These are phyloP conservation scores for Amaurobius ferox DNA, from an alignment of 2,888 invertebrate species.

Conservation along the genomic window DNA sequence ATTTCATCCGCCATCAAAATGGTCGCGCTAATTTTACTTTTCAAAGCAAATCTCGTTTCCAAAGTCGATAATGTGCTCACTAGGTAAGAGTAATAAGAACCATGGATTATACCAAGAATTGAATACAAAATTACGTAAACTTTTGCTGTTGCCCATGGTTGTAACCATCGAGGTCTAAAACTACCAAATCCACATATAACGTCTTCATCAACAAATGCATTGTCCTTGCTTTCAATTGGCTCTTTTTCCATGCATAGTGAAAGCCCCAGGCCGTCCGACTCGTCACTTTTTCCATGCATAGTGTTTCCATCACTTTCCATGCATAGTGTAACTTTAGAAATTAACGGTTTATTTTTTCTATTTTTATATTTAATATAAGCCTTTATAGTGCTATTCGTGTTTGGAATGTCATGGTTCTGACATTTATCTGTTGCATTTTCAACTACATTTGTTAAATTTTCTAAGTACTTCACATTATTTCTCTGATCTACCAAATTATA, in stretches of 20 bases:
- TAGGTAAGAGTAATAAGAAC: slow-evolving; percentile 71
- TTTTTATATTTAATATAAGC: not conserved
- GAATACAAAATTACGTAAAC: slow-evolving; percentile 67
- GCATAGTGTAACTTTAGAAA: too few species aligned
- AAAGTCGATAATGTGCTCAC: slow-evolving; percentile 71
- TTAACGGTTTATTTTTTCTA: not conserved
- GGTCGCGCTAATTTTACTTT: slow-evolving; percentile 71
- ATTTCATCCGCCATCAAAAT: slow-evolving; percentile 72
- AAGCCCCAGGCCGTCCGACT: too few species aligned
- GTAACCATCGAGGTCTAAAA: slow-evolving; percentile 73
- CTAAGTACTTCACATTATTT: too few species aligned
- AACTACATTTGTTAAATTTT: too few species aligned
- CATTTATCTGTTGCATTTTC: too few species aligned
- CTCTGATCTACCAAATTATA: too few species aligned
- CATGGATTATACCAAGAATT: slow-evolving; percentile 72
- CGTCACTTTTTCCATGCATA: not conserved
- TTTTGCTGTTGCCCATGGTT: slow-evolving; percentile 70
- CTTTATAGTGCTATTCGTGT: too few species aligned
- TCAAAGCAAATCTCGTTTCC: slow-evolving; percentile 73
- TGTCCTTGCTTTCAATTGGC: not conserved
- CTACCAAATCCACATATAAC: slow-evolving; percentile 72
- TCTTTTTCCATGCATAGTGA: too few species aligned
- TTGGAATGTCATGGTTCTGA: too few species aligned
- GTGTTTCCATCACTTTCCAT: too few species aligned
- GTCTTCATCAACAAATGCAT: not conserved